Evolutionary conservation across 2,113 vertebrate species (phyloP), one percentile per base, ranked within the genome.

Genomic region (Dicaeum eximium): DNA sequence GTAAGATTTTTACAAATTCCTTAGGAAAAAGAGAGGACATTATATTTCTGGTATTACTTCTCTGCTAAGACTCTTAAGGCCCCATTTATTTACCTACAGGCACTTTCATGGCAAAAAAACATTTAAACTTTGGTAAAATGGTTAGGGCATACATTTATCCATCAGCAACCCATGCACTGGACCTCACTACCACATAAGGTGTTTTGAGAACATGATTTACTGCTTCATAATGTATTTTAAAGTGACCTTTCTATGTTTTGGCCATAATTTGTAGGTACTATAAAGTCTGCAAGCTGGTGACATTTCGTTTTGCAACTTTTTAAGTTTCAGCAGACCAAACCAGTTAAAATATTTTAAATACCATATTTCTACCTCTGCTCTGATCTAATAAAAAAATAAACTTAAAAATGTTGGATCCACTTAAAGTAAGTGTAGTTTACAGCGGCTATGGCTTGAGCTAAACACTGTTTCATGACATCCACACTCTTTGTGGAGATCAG

Each of bases 341-440:
- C 7, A 74, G 25, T 37, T 95, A 57, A 82, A 94, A 74, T 87
- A 82, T 57, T 94, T 92, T 73, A 51, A 89, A 75, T 21, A 37
- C 6, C 20, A 1, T 73, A 66, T 86, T 93, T 90, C 61, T 57
- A 84, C 30, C 35, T 95, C 51, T 33, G 33, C 25, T 80, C 37
- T 84, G 45, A 88, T 54, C 57, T 85, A 84, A 92, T 62, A 42
- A 48, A 84, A 95, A 89, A 88, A 89, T 90, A 13, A 84, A 80
- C 75, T 84, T 86, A 77, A 27, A 80, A 62, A 87, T 47, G 9
- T 60, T 91, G 42, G 45, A 85, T n/a, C 72, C 13, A n/a, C 28
- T 93, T 82, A 57, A 66, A 92, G 6, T 50, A 80, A 56, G 66
- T 73, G 92, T 66, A 62, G 48, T 51, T 93, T 80, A 62, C 44